Percentiles rank a stretch among this genome's conserved stretches.
Evolutionary conservation across 2,113 vertebrate species (phyloP).

Genomic region (Rhodinocichla rosea): DNA sequence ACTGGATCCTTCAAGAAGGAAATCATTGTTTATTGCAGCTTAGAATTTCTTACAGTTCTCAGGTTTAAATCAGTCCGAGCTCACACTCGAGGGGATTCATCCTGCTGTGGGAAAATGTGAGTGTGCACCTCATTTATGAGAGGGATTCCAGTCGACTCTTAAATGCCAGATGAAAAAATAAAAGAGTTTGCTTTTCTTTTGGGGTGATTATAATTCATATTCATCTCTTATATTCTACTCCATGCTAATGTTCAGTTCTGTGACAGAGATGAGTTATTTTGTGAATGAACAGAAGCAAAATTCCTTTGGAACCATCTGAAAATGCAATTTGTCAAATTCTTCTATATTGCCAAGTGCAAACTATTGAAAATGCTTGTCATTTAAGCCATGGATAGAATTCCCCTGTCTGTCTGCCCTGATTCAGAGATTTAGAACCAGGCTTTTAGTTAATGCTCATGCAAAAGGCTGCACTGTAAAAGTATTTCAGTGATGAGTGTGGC

Average conservation of each 20-base stretch:
- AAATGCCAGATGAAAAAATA: not conserved
- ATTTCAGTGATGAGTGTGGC: not conserved
- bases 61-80: not conserved
- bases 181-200: not conserved
- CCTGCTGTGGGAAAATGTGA: not conserved
- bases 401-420: not conserved
- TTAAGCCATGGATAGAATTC: not conserved
- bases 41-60: not conserved
- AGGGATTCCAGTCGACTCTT: not conserved
- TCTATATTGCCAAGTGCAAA: not conserved
- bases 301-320: not conserved
- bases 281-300: not conserved
- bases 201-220: not conserved
- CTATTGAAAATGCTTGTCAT: not conserved
- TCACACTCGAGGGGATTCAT: not conserved
- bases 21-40: not conserved
- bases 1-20: not conserved
- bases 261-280: not conserved
- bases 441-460: not conserved
- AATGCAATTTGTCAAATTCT: not conserved
- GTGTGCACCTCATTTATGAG: not conserved
- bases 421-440: not conserved
- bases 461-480: not conserved
- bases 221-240: not conserved
- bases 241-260: not conserved